phyloP scores from a whole-genome alignment of 2,113 vertebrate genomes.

The Tylochromis polylepis region DNA sequence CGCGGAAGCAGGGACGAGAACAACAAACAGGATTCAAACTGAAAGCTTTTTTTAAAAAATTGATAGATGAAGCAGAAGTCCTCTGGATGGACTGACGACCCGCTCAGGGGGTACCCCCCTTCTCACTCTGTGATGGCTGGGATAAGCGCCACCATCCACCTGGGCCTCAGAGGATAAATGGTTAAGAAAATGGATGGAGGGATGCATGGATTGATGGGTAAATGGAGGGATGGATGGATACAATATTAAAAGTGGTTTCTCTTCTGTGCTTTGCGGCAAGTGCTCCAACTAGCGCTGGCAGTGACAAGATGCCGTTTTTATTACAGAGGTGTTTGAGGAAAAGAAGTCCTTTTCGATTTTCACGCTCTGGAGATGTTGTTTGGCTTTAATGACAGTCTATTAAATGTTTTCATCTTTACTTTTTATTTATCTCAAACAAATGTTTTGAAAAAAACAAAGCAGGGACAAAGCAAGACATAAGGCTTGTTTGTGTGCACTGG shows the following conservation, averaged over 20 bases:
- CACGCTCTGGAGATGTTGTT: neutral
- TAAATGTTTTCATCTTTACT: neutral
- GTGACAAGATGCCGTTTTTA: neutral
- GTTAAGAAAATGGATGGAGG: neutral
- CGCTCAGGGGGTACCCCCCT: neutral
- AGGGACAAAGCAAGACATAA: neutral
- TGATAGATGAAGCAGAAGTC: neutral
- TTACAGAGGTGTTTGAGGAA: neutral
- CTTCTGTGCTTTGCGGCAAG: neutral
- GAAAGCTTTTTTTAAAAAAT: neutral
- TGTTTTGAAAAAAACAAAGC: neutral
- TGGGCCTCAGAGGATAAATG: neutral
- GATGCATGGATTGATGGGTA: no score
- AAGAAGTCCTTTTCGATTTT: neutral
- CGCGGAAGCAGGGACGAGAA: neutral
- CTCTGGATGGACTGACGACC: neutral
- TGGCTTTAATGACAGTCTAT: neutral
- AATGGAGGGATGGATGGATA: neutral
- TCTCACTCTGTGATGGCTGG: neutral
- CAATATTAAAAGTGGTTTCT: neutral
- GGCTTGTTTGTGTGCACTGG: neutral
- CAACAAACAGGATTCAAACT: neutral
- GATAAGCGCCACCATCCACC: neutral
- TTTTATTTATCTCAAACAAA: neutral
- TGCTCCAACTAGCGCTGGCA: constrained; percentile 16